Evolutionary conservation across 2,113 vertebrate genomes (phyloP), one percentile per base, ranked within the genome.

Genomic region (Heterocephalus glaber): DNA sequence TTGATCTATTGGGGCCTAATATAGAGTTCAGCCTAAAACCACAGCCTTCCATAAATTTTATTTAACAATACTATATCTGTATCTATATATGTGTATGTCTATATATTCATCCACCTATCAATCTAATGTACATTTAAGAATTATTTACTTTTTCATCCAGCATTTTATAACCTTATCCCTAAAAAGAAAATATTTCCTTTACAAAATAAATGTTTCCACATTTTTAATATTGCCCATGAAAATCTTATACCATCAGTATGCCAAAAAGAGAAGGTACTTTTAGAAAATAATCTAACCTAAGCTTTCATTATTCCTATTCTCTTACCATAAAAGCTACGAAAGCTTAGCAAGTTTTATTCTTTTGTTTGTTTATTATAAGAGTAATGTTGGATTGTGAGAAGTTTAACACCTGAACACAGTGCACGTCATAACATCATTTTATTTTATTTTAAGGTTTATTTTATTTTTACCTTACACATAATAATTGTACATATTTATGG

Each of bases 141-240:
- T 96, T 94, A 17, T 30, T 95, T 97, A 16, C n/a, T 96, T 97
- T 76, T 86, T 68, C 14, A 70, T 47, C 33, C 7, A 91, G 60
- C 3, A 70, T 49, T 96, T 70, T 63, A 54, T 0, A 1, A 68
- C 30, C 41, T 96, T 4, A n/a, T 44, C 89, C 93, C 70, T 92
- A 84, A 96, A 95, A 98, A 79, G 82, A 97, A 97, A 96, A 28
- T 95, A 94, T 96, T 98, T 94, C 41, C 93, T 94, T 95, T 96
- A 86, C 35, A 97, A 85, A 14, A 49, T 47, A 61, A 35, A 58
- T 65, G 76, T 52, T 95, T 94, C 60, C 92, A 56, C 49, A 97
- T 63, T 89, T 95, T 22, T 80, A 80, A 49, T 82, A 70, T 26
- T 95, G 72, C 24, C 60, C 16, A 20, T 89, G n/a, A 83, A 95